Base-by-base conservation (phyloP, 2,888 invertebrate genomes). In the Cantharis rufa region DNA sequence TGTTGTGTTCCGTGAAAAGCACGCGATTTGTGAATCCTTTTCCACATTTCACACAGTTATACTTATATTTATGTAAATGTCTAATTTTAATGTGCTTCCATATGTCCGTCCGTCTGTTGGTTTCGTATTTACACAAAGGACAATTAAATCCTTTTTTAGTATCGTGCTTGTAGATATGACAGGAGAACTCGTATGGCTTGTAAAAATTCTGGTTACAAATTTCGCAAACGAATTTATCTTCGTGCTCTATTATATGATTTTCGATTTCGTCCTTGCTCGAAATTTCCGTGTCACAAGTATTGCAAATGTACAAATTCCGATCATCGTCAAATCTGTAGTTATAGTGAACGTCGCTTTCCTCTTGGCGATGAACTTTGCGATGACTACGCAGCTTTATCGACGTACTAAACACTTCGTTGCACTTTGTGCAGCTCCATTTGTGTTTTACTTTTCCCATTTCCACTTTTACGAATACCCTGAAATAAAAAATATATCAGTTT, bases 1-100 rank as follows among this genome's bases (percentile, higher is more conserved):
- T 91, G 81, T 89, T 89, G 84, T 91, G 91, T 78, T 91, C 90
- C 13, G 61, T 48, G n/a, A n/a, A 48, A 48, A 48, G 48, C 2
- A 84, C 83, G n/a, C 78, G 81, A 3, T 82, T 83, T 1, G 82
- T 78, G 74, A 84, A 86, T 0, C 82, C 81, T 72, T 84, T 84
- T 7, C 85, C 85, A 72, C 86, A 86, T 16, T 82, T 71, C 63
- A 86, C 84, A 62, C 86, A 86, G 24, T 83, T 82, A 74, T 86
- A 63, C 86, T 86, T 15, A 82, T 81, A 32, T 84, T 80, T 84
- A 86, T 86, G 78, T 86, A 86, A 79, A 85, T 79, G 71, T 84
- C 86, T 68, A 86, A 81, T 48, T 48, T 48, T 48, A 4, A 48
- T 84, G 81, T 83, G 81, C 13, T 80, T 79, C 63, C 80, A 78